Conservation (phyloP, 1,140 invertebrate genomes). For the Sarcophaga bullata region DNA sequence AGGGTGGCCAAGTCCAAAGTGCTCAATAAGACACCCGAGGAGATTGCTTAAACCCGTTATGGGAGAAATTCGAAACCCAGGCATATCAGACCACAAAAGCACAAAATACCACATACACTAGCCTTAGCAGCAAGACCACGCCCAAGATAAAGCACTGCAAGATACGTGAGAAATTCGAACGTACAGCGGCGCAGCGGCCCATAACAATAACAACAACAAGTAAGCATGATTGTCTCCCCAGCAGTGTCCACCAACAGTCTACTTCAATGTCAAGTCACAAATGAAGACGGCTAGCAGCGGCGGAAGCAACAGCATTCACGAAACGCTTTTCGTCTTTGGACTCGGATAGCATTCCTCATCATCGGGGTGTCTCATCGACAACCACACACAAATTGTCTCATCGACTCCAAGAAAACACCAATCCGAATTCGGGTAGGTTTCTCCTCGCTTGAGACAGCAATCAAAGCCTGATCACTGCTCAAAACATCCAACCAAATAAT, state of each 20-base stretch:
- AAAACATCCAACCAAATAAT: constrained; percentile 64
- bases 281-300: constrained; percentile 20
- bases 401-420: constrained; percentile 62
- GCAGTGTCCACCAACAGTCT: constrained; percentile 42
- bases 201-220: constrained; percentile 14
- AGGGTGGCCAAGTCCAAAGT: constrained; percentile 45
- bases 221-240: constrained; percentile 26
- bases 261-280: constrained; percentile 43
- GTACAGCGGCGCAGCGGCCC: constrained; percentile 44
- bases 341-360: constrained; percentile 61
- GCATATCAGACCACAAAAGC: background rate
- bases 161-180: constrained; percentile 62
- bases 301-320: constrained; percentile 50
- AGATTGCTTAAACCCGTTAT: constrained; percentile 43
- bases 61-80: constrained; percentile 38
- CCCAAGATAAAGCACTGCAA: constrained; percentile 52
- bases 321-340: constrained; percentile 64
- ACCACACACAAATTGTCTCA: constrained; percentile 61
- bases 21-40: constrained; percentile 28
- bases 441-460: constrained; percentile 64
- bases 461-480: constrained; percentile 64
- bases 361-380: constrained; percentile 62
- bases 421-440: constrained; percentile 64
- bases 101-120: constrained; percentile 29
- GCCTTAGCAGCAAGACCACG: constrained; percentile 46